These are phyloP conservation scores for Drosophila rellima DNA, from an alignment of 2,888 invertebrate genomes.

Conservation along the genomic window DNA sequence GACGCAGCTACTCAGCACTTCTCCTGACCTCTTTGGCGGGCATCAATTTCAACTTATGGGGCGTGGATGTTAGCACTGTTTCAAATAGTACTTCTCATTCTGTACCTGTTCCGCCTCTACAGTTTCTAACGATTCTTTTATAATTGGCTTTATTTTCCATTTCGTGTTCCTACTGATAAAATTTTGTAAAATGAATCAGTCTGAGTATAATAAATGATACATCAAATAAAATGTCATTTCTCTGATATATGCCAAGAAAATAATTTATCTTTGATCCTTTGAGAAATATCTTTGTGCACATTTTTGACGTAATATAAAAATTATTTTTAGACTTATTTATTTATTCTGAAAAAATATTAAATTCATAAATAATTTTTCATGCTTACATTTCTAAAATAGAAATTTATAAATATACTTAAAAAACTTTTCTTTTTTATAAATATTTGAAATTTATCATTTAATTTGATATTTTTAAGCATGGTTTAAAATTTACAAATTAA, in stretches of 20 bases:
- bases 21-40: conserved; percentile 15
- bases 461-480: not conserved
- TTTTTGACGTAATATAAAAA: no score
- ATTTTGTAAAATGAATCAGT: not conserved
- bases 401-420: no score
- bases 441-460: not conserved
- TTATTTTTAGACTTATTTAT: no score
- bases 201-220: not conserved
- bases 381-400: no score
- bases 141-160: conserved; percentile 22
- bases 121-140: conserved; percentile 12
- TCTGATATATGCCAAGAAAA: not conserved
- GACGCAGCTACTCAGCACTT: conserved; percentile 36
- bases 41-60: conserved; percentile 20
- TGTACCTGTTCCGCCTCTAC: conserved; percentile 1
- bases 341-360: no score
- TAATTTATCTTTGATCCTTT: not conserved
- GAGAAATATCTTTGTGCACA: no score
- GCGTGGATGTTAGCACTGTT: conserved; percentile 43
- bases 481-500: no score
- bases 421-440: no score
- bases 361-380: no score
- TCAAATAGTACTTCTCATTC: conserved; percentile 25
- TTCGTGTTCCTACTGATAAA: not conserved
- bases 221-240: not conserved